phyloP scores from a whole-genome alignment of 2,113 vertebrate genomes.

The Psittacus erithacus region DNA sequence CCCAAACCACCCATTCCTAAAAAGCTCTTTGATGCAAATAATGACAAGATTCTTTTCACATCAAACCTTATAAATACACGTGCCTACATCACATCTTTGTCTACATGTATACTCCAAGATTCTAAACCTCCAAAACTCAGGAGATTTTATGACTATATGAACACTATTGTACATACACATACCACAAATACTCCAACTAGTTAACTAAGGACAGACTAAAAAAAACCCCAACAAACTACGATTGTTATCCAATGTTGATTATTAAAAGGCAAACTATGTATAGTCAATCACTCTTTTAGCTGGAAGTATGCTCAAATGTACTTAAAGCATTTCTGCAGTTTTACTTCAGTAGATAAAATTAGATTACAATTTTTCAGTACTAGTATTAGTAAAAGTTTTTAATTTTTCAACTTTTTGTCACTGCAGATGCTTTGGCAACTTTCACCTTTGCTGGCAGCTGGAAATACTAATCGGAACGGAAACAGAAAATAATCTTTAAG shows the following conservation, averaged over 20 bases:
- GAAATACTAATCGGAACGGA: neutral
- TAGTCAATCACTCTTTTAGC: neutral
- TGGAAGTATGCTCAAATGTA: neutral
- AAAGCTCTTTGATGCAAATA: neutral
- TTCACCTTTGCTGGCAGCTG: fast-evolving
- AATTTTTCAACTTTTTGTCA: neutral
- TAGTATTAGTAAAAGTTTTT: neutral
- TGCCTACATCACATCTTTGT: neutral
- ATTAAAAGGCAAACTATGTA: neutral
- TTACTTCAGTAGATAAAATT: neutral
- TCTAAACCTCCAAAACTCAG: neutral
- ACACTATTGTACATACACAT: neutral
- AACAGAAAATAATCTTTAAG: neutral
- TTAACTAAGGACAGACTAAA: neutral
- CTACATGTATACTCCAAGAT: neutral
- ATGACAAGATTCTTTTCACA: neutral
- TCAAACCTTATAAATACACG: neutral
- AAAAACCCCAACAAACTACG: neutral
- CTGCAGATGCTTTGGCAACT: neutral
- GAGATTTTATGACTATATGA: neutral
- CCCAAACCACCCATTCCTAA: neutral
- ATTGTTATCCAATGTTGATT: neutral
- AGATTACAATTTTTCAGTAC: neutral
- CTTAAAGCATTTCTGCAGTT: neutral
- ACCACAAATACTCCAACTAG: neutral